These are phyloP conservation scores for Urocolius indicus DNA, from an alignment of 2,113 vertebrate species.

Conservation along the genomic window DNA sequence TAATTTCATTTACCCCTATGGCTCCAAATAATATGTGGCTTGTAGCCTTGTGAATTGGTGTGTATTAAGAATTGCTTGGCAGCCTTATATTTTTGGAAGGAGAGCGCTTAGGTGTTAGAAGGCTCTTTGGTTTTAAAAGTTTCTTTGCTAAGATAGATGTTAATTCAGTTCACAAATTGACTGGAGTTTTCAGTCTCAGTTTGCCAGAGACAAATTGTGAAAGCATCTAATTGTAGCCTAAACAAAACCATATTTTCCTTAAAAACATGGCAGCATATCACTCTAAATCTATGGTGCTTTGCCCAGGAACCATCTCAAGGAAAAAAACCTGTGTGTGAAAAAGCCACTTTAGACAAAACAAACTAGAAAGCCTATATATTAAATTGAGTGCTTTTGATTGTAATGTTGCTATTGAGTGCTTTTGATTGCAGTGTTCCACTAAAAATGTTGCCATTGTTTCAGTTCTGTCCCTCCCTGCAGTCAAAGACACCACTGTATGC, in stretches of 20 bases:
- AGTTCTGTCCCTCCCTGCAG: neutral
- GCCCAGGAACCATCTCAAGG: constrained; percentile 41
- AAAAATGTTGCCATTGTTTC: constrained; percentile 21
- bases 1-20: constrained; percentile 56
- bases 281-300: constrained; percentile 31
- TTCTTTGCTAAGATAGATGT: constrained; percentile 33
- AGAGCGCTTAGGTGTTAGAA: constrained; percentile 16
- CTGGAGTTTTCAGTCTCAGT: constrained; percentile 29
- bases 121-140: neutral
- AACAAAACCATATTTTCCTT: constrained; percentile 65
- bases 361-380: neutral
- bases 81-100: constrained; percentile 2
- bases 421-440: neutral
- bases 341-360: constrained; percentile 44
- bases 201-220: constrained; percentile 58
- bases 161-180: constrained; percentile 57
- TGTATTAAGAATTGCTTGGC: neutral
- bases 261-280: constrained; percentile 18
- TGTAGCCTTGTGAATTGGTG: neutral
- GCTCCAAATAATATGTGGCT: constrained; percentile 52
- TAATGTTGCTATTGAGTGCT: neutral
- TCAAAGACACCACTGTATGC: neutral
- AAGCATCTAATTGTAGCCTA: constrained; percentile 67
- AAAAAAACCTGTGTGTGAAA: neutral
- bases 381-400: neutral